Evolutionary conservation across 2,113 vertebrate genomes (phyloP).

Genomic region (Mesocricetus auratus): DNA sequence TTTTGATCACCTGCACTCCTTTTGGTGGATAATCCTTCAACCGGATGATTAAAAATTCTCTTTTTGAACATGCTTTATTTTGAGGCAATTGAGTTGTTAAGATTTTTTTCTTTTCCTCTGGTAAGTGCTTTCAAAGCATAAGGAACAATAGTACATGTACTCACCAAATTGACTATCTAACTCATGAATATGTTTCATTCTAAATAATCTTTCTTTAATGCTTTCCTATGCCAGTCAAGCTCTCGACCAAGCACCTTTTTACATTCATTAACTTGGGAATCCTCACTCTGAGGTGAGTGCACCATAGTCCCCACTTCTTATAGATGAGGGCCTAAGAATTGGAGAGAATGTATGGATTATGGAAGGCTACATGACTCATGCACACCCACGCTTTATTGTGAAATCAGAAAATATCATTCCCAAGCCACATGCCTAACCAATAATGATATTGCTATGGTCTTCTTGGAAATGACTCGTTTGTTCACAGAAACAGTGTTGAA

Average conservation of each 20-base stretch:
- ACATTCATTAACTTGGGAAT: not conserved
- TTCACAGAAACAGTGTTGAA: constrained; percentile 8
- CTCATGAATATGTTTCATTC: constrained; percentile 3
- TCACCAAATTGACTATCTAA: not conserved
- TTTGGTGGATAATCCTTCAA: constrained; percentile 1
- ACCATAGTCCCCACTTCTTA: not conserved
- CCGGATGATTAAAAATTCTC: constrained; percentile 42
- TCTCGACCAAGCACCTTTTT: not conserved
- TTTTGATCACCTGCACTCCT: constrained; percentile 36
- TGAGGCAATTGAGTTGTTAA: not conserved
- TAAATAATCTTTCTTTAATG: constrained; percentile 7
- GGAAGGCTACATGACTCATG: not conserved
- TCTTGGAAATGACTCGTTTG: constrained; percentile 27
- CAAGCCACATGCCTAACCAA: not conserved
- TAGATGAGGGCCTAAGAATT: not conserved
- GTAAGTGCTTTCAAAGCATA: not conserved
- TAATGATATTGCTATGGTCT: not conserved
- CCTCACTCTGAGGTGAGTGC: not conserved
- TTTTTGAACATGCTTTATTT: not conserved
- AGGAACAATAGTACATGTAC: not conserved
- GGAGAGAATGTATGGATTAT: not conserved
- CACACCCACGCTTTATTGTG: not conserved
- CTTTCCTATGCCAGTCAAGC: not conserved
- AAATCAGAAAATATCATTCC: not conserved
- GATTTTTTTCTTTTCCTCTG: not conserved